Evolutionary conservation across 2,113 vertebrate genomes (phyloP), one percentile per base, ranked within the genome.

Genomic region (Mastomys natalensis): DNA sequence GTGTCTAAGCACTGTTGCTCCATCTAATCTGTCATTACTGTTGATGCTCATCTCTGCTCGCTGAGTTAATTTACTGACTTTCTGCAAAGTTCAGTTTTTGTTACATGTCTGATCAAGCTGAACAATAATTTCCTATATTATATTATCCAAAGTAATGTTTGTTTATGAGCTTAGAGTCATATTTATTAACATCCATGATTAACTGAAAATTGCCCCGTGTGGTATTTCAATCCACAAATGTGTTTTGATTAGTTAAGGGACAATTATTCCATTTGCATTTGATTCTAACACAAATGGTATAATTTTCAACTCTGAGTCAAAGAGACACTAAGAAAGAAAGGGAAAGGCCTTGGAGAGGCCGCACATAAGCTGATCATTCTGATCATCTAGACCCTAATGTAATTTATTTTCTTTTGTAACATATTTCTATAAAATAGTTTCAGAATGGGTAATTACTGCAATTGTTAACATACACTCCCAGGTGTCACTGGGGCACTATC

Each of bases 101-200:
- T 95, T 97, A 95, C 97, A 96, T 97, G 97, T 96, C 97, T 97
- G 94, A 97, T 98, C 98, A 98, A 98, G 58, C 96, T 98, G 98
- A 98, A 97, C 97, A 98, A 95, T 94, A 97, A 98, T 98, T 98
- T 98, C 97, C 97, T 98, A 98, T 98, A 98, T 98, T 98, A 93
- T 76, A 96, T 96, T 97, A 98, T 96, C 76, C 97, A 96, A 98
- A 96, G 74, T 34, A 58, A 87, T 95, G 96, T 91, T 84, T 93
- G 98, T 98, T 97, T 96, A 97, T 92, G 87, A 97, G 80, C 66
- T 64, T 86, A 81, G 74, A 98, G 95, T 97, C 97, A 97, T 98
- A 97, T 98, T 98, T 98, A 98, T 98, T 90, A 95, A 96, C 37
- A 85, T 96, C 94, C 53, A 93, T 97, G 95, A 84, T 93, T 98